Evolutionary conservation across 2,888 invertebrate species (phyloP).

Genomic region (Ernsta delagoae): DNA sequence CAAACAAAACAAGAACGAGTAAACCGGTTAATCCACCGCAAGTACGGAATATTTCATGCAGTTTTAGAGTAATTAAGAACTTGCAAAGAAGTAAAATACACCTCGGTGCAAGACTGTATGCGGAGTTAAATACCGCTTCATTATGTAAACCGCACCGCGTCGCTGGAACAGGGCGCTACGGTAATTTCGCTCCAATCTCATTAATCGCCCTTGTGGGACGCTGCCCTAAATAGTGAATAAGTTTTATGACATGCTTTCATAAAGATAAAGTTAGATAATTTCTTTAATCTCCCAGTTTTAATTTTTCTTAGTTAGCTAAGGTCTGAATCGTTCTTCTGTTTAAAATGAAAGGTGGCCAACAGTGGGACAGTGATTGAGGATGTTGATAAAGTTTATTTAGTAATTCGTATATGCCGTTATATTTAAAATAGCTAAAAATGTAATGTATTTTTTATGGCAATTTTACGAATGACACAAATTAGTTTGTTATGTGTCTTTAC

Average conservation of each 20-base stretch:
- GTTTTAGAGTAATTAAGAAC: conserved; percentile 28
- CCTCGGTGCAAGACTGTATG: conserved; percentile 9
- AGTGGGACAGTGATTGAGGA: too few species aligned
- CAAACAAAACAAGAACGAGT: background rate
- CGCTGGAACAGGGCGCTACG: conserved; percentile 19
- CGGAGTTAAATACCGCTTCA: conserved; percentile 23
- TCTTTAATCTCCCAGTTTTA: too few species aligned
- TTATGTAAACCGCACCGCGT: conserved; percentile 35
- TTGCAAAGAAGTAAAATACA: conserved; percentile 22
- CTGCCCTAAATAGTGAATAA: conserved; percentile 26
- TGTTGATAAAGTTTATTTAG: too few species aligned
- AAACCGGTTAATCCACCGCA: background rate
- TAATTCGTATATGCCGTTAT: too few species aligned
- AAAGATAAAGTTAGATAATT: background rate
- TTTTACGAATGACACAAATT: too few species aligned
- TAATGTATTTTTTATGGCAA: too few species aligned
- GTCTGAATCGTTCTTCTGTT: too few species aligned
- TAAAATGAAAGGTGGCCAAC: too few species aligned
- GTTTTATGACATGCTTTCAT: background rate
- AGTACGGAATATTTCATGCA: conserved; percentile 11
- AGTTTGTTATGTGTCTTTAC: too few species aligned
- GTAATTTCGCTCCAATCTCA: conserved; percentile 34
- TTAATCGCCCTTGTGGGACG: conserved; percentile 35
- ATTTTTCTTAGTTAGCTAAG: too few species aligned
- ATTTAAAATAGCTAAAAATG: too few species aligned